A percentile compares a stretch with the other conserved stretches of the same genome.
phyloP scores from a whole-genome alignment of 2,797 vertebrate genomes.

The Sternarchorhynchus goeldii region DNA sequence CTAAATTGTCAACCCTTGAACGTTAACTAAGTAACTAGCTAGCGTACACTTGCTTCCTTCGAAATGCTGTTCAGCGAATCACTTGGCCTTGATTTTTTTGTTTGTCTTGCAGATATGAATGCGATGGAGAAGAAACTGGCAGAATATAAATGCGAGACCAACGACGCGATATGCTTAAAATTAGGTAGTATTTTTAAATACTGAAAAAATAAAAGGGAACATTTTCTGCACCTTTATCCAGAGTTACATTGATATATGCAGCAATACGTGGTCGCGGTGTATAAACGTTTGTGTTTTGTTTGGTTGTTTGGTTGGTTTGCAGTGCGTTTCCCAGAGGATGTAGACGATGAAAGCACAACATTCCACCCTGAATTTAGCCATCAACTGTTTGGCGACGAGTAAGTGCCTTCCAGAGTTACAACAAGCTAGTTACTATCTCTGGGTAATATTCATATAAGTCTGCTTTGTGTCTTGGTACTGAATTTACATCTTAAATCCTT shows the following conservation, averaged over 20 bases:
- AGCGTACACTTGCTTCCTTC: too few species aligned
- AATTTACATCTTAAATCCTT: too few species aligned
- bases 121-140: slow-evolving; percentile 96
- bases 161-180: slow-evolving; percentile 94
- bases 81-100: not conserved
- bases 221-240: not conserved
- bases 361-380: slow-evolving; percentile 98
- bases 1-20: too few species aligned
- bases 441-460: too few species aligned
- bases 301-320: not conserved
- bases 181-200: slow-evolving; percentile 78
- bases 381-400: slow-evolving; percentile 97
- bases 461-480: too few species aligned
- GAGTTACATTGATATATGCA: too few species aligned
- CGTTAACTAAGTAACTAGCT: too few species aligned
- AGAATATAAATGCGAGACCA: slow-evolving; percentile 98
- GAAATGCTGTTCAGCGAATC: not conserved
- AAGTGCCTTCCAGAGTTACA: slow-evolving; percentile 68
- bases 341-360: slow-evolving; percentile 92
- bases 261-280: not conserved
- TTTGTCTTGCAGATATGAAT: slow-evolving; percentile 78
- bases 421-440: too few species aligned
- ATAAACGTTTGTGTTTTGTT: not conserved
- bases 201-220: too few species aligned
- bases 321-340: slow-evolving; percentile 94